phyloP scores from a whole-genome alignment of 2,888 invertebrate species.

The Tachystola acroxantha region DNA sequence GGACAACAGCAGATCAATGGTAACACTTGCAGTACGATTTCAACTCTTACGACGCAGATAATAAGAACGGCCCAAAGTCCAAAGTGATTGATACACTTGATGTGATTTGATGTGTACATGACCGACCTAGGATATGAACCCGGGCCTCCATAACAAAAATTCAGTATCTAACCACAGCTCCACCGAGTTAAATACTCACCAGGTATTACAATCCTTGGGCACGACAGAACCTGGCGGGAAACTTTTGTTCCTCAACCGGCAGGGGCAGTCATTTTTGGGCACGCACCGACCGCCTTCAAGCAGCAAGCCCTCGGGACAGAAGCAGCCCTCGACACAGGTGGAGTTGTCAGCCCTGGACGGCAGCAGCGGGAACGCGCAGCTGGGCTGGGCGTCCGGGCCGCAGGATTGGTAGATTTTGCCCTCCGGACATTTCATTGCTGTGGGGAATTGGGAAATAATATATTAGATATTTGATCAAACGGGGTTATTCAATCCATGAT shows the following conservation, averaged over 20 bases:
- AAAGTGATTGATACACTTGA: too few species aligned
- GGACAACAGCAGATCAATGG: too few species aligned
- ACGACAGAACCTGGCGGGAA: constrained; percentile 85
- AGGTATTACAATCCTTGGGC: constrained; percentile 90
- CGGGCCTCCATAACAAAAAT: too few species aligned
- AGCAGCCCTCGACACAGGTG: constrained; percentile 92
- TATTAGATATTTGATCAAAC: too few species aligned
- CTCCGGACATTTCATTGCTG: constrained; percentile 87
- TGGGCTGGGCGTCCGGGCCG: constrained; percentile 84
- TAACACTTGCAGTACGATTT: too few species aligned
- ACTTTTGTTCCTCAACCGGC: constrained; percentile 83
- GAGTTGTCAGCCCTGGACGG: constrained; percentile 40
- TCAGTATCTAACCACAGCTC: too few species aligned
- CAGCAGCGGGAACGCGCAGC: constrained; percentile 80
- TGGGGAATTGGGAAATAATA: too few species aligned
- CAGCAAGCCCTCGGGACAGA: constrained; percentile 88
- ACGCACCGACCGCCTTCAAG: constrained; percentile 88
- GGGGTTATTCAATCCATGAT: too few species aligned
- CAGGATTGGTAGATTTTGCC: constrained; percentile 89
- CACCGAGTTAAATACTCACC: constrained; percentile 80
- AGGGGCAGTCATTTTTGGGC: constrained; percentile 85
- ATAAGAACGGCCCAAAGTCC: too few species aligned
- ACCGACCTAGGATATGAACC: too few species aligned
- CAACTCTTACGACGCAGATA: too few species aligned
- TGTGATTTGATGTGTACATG: too few species aligned